A percentile compares a stretch with the other conserved stretches of the same genome.
Evolutionary conservation across 30 jellyfish, hydroid and myxozoan species (phyloP).

Genomic region (Pelagia noctiluca): DNA sequence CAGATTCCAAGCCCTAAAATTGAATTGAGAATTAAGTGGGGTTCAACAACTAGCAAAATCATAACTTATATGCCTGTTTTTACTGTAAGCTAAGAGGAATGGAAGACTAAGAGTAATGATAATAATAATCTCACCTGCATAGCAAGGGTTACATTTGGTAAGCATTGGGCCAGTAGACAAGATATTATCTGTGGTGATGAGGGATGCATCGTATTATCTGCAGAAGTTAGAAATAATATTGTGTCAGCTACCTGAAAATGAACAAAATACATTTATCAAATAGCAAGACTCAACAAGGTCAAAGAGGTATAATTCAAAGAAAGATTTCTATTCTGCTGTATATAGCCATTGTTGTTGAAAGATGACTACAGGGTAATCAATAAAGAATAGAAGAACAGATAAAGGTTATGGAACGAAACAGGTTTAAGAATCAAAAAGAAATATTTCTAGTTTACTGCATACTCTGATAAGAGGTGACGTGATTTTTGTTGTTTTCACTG

Average conservation of each 20-base stretch:
- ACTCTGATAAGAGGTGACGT: no score
- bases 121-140: conserved; percentile 41
- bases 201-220: conserved; percentile 33
- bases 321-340: no score
- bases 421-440: no score
- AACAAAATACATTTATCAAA: neutral
- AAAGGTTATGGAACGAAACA: no score
- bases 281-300: neutral
- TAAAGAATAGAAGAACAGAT: no score
- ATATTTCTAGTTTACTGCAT: no score
- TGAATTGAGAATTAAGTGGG: neutral
- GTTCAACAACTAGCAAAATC: neutral
- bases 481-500: no score
- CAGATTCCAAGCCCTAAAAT: conserved; percentile 48
- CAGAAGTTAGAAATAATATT: conserved; percentile 49
- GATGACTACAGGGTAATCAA: no score
- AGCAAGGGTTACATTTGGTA: conserved; percentile 71
- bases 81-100: neutral
- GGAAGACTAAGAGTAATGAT: no score
- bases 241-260: conserved; percentile 80
- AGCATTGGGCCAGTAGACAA: conserved; percentile 84
- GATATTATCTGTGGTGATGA: conserved; percentile 32
- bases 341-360: no score
- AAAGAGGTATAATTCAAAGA: no score
- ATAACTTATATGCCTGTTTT: neutral